Percentiles rank a stretch among this genome's conserved stretches.
Conservation (phyloP, 1,140 invertebrate genomes). For the Doryteuthis pealeii region DNA sequence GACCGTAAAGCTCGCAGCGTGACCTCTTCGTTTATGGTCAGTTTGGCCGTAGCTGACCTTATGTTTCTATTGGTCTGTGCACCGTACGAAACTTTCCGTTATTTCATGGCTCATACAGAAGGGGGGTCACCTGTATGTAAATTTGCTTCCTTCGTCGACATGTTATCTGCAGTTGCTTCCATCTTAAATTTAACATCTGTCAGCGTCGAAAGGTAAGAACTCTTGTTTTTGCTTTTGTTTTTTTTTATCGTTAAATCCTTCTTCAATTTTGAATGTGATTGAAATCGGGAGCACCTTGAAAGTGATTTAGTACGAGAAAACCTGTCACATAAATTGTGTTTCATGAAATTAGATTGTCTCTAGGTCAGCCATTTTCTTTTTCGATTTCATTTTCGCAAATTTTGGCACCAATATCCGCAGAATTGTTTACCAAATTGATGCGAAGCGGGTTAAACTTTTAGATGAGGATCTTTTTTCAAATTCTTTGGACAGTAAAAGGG, state of each 20-base stretch:
- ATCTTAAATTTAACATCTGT: conserved; percentile 55
- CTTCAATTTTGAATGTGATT: background rate
- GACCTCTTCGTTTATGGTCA: conserved; percentile 90
- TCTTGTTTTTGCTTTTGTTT: background rate
- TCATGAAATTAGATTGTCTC: background rate
- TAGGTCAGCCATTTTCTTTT: too few relatives aligned
- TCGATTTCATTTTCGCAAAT: too few relatives aligned
- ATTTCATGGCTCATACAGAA: conserved; percentile 76
- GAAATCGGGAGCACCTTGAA: background rate
- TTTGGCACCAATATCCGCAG: too few relatives aligned
- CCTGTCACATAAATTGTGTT: conserved; percentile 12
- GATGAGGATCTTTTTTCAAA: too few relatives aligned
- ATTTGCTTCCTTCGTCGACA: conserved; percentile 40
- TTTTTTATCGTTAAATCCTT: too few relatives aligned
- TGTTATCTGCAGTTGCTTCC: conserved; percentile 48
- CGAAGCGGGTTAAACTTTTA: too few relatives aligned
- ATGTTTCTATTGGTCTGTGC: conserved; percentile 85
- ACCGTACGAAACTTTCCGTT: conserved; percentile 83
- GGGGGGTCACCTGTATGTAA: conserved; percentile 71
- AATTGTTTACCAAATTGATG: too few relatives aligned
- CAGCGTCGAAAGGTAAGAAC: conserved; percentile 54
- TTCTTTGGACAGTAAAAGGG: too few relatives aligned
- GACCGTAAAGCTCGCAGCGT: conserved; percentile 83
- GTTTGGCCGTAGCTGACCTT: conserved; percentile 85
- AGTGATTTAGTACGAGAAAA: too few relatives aligned